phyloP scores from a whole-genome alignment of 2,797 vertebrate species.

The Pangasius macronema region DNA sequence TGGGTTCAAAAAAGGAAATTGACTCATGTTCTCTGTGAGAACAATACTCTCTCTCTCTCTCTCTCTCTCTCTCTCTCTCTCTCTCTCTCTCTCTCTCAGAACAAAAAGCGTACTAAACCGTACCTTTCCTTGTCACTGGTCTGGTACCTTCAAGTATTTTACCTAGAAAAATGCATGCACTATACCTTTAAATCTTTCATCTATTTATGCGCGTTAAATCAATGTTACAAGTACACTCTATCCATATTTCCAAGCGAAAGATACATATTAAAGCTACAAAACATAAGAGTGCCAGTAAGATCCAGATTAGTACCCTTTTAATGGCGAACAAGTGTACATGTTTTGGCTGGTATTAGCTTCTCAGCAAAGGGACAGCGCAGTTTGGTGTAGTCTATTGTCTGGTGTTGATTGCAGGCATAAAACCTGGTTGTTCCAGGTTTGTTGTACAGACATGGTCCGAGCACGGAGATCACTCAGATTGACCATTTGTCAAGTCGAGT shows the following conservation, averaged over 20 bases:
- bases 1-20: constrained; percentile 59
- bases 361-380: background rate
- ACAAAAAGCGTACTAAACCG: constrained; percentile 54
- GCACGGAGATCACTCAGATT: constrained; percentile 24
- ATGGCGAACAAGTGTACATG: background rate
- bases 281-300: too few species aligned
- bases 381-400: background rate
- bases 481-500: constrained; percentile 41
- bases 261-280: background rate
- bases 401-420: constrained; percentile 37
- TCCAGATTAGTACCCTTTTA: background rate
- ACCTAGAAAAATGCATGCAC: background rate
- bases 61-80: constrained; percentile 39
- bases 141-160: background rate
- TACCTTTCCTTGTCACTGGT: background rate
- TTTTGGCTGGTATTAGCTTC: background rate
- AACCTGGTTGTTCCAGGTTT: constrained; percentile 50
- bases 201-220: background rate
- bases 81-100: constrained; percentile 35
- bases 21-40: constrained; percentile 58
- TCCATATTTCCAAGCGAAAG: background rate
- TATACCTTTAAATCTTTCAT: background rate
- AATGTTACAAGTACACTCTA: background rate
- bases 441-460: background rate
- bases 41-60: constrained; percentile 55